Evolutionary conservation across 2,113 vertebrate genomes (phyloP).

Genomic region (Cettia cetti): DNA sequence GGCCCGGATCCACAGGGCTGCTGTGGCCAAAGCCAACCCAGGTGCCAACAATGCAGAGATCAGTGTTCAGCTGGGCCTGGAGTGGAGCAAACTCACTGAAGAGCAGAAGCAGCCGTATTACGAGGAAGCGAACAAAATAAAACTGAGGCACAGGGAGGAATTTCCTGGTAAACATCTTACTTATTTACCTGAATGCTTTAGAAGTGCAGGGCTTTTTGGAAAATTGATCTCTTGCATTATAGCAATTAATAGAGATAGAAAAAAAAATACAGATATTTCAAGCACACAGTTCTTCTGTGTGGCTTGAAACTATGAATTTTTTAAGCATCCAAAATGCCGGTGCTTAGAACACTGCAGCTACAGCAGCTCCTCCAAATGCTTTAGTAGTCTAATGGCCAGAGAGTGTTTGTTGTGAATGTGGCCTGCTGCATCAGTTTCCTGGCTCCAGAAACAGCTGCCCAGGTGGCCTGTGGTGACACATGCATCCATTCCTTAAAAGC

Average conservation of each 20-base stretch:
- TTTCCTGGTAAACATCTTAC: conserved; percentile 78
- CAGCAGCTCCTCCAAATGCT: neutral
- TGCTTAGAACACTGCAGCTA: neutral
- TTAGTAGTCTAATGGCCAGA: neutral
- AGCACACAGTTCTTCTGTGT: neutral
- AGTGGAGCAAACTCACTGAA: conserved; percentile 84
- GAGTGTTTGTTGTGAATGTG: neutral
- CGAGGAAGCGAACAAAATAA: conserved; percentile 80
- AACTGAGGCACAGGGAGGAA: conserved; percentile 76
- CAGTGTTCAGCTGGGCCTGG: conserved; percentile 78
- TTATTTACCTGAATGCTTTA: neutral
- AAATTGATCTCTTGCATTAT: neutral
- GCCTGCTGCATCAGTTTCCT: neutral
- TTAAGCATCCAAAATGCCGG: neutral
- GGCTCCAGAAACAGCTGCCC: neutral
- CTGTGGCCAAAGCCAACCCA: conserved; percentile 74
- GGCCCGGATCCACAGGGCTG: conserved; percentile 77
- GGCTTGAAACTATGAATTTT: neutral
- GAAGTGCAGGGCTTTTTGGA: neutral
- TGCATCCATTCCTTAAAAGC: neutral
- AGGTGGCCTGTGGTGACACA: neutral
- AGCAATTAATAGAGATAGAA: neutral
- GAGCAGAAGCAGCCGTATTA: conserved; percentile 86
- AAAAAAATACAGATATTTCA: neutral
- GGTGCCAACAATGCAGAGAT: conserved; percentile 69